A percentile compares a stretch with the other conserved stretches of the same genome.
These are phyloP conservation scores for Trematomus bernacchii DNA, from an alignment of 2,797 vertebrate genomes.

Conservation along the genomic window DNA sequence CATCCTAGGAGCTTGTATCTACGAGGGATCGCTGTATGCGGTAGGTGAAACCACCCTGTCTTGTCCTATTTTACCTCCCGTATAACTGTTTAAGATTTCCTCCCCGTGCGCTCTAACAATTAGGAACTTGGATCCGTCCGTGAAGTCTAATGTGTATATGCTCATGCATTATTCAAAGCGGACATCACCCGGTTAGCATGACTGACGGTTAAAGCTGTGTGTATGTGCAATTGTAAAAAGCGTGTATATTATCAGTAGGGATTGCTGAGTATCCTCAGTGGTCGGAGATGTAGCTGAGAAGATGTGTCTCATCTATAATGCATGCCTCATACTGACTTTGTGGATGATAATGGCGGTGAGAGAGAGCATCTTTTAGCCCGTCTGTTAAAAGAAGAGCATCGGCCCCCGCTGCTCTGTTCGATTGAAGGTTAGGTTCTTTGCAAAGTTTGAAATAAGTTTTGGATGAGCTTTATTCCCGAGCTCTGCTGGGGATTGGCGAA, in stretches of 20 bases:
- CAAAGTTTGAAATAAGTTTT: conserved; percentile 30
- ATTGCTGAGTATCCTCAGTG: conserved; percentile 40
- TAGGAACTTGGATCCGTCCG: conserved; percentile 43
- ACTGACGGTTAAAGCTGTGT: conserved; percentile 33
- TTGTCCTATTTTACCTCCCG: conserved; percentile 14
- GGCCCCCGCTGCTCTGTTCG: conserved; percentile 18
- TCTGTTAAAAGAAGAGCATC: not conserved
- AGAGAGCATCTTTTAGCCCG: conserved; percentile 31
- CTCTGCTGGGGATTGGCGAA: conserved; percentile 16
- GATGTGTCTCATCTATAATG: conserved; percentile 77
- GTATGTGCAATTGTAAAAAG: conserved; percentile 20
- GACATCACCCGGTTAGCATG: conserved; percentile 54
- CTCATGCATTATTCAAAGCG: conserved; percentile 72
- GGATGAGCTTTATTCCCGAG: conserved; percentile 14
- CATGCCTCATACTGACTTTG: conserved; percentile 64
- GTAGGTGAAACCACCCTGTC: conserved; percentile 72
- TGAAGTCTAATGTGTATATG: conserved; percentile 50
- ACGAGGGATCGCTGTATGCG: conserved; percentile 77
- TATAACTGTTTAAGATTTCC: conserved; percentile 5
- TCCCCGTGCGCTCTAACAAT: conserved; percentile 13
- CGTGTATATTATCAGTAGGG: conserved; percentile 40
- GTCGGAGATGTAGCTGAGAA: conserved; percentile 54
- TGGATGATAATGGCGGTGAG: conserved; percentile 68
- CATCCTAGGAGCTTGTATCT: conserved; percentile 79
- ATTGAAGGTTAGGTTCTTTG: conserved; percentile 27